Percentiles rank a stretch among this genome's conserved stretches.
These are phyloP conservation scores for Caenorhabditis zanzibari DNA, from an alignment of 2,888 invertebrate genomes.

Conservation along the genomic window DNA sequence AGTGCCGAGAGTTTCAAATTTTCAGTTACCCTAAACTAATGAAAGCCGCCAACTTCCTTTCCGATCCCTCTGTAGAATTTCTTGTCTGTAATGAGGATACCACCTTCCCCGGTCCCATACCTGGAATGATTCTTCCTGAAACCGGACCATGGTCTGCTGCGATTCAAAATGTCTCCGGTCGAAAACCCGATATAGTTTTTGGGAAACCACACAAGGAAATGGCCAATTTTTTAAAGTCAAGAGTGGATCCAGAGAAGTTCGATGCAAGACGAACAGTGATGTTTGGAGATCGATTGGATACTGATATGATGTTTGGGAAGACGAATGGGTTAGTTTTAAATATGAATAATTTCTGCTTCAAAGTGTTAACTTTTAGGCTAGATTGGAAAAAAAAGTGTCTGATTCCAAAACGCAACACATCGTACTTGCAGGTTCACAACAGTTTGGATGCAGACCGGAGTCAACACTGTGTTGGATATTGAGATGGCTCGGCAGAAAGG, in stretches of 20 bases:
- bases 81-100: slow-evolving; percentile 96
- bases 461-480: slow-evolving; percentile 48
- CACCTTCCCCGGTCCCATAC: slow-evolving; percentile 87
- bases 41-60: slow-evolving; percentile 93
- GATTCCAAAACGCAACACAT: background rate
- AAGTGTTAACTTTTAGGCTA: background rate
- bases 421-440: slow-evolving; percentile 54
- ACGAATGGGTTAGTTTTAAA: slow-evolving; percentile 88
- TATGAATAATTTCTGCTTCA: background rate
- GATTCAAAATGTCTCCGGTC: slow-evolving; percentile 90
- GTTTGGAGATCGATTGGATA: slow-evolving; percentile 93
- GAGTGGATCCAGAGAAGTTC: slow-evolving; percentile 86
- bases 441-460: slow-evolving; percentile 64
- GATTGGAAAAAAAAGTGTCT: too few species aligned
- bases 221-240: slow-evolving; percentile 83
- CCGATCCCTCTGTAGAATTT: slow-evolving; percentile 90
- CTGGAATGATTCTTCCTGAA: slow-evolving; percentile 69
- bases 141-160: slow-evolving; percentile 92
- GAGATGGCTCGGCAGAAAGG: slow-evolving; percentile 24
- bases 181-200: slow-evolving; percentile 89
- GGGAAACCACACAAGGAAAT: slow-evolving; percentile 91
- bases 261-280: slow-evolving; percentile 91
- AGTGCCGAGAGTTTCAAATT: too few species aligned
- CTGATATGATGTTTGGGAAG: slow-evolving; percentile 94
- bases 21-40: slow-evolving; percentile 90